Evolutionary conservation across 2,888 invertebrate species (phyloP), one percentile per base, ranked within the genome.

Genomic region (Mythimna pallens): DNA sequence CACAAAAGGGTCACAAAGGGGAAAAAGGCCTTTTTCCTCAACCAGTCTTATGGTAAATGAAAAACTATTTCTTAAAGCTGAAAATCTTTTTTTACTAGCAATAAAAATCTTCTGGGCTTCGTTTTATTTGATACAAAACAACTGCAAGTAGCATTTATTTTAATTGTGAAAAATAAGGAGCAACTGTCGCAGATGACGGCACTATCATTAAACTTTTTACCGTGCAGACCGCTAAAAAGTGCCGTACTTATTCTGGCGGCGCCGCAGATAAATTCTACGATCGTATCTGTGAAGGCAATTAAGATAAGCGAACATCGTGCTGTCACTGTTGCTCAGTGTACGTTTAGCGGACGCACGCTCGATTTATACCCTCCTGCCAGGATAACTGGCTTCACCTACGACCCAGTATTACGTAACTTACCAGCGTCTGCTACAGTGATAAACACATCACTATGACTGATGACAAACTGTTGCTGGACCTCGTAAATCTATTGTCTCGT

Each of bases 231-330:
- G 88, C 90, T 92, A 90, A 92, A 92, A 92, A 92, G 88, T 89
- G 87, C 86, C 89, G 87, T 86, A 86, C 88, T 91, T 89, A 90
- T 90, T 89, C 89, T 85, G 87, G 84, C 84, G 87, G 88, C 88
- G 87, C 89, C 89, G 87, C 90, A 91, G 94, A 94, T 95, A 94
- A 94, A 94, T 94, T 92, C 91, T 89, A 91, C 89, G 94, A 94
- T 94, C 92, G 90, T 94, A 94, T 94, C 95, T 92, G 84, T 87
- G 87, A 85, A 93, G 92, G 94, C 95, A 95, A 95, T 95, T 95
- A 95, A 95, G 95, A 95, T 95, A 95, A 94, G 91, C 92, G 93
- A 88, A 92, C 93, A 91, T 91, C 90, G 91, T 90, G 91, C 94
- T 93, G 94, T 94, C 94, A 92, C 92, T 90, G 90, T 89, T 89